These are phyloP conservation scores for Microcebus ravelobensis DNA, from an alignment of 2,113 vertebrate genomes.

Conservation along the genomic window DNA sequence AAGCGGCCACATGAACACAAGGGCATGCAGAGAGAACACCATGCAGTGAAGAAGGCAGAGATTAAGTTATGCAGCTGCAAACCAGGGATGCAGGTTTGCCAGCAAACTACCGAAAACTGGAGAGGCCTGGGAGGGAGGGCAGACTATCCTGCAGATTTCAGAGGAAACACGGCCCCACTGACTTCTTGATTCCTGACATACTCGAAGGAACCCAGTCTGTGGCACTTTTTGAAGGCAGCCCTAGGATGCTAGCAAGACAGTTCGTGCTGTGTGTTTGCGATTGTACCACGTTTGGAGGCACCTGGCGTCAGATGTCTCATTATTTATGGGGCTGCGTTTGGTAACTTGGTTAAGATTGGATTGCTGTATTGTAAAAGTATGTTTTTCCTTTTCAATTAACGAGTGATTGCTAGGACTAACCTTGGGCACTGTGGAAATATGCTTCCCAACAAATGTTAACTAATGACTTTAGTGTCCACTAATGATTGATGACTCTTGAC, in stretches of 20 bases:
- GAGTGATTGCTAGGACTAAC: neutral
- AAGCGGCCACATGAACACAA: neutral
- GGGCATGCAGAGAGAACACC: too few species aligned
- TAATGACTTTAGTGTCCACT: neutral
- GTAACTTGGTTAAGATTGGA: too few species aligned
- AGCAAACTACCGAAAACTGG: too few species aligned
- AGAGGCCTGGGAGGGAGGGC: accelerated
- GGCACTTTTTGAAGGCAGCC: too few species aligned
- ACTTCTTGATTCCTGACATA: neutral
- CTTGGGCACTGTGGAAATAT: neutral
- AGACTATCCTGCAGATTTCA: accelerated
- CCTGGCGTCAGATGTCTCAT: neutral
- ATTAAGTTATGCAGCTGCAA: accelerated
- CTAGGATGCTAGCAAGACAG: neutral
- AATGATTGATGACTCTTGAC: neutral
- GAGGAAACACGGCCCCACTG: neutral
- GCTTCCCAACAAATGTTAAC: neutral
- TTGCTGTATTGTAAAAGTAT: neutral
- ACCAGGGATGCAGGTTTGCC: accelerated
- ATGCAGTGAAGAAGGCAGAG: neutral
- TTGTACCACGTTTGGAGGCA: accelerated
- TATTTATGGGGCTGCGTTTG: accelerated
- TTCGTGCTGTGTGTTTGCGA: accelerated
- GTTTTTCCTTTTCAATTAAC: neutral
- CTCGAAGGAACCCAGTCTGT: accelerated